Evolutionary conservation across 2,113 vertebrate genomes (phyloP).

Genomic region (Chinchilla lanigera): DNA sequence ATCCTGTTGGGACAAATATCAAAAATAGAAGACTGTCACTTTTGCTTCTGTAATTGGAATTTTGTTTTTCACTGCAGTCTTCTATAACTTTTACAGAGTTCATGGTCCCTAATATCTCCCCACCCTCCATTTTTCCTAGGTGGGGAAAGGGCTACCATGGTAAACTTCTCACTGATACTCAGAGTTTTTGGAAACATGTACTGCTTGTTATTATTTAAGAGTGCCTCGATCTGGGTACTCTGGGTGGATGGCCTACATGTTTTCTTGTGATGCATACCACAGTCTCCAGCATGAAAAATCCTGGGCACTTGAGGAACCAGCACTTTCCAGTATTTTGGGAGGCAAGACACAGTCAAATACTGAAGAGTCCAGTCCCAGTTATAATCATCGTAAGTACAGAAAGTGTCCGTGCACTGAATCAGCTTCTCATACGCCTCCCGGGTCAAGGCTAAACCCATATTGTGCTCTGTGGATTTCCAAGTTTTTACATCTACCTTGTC

Average conservation of each 20-base stretch:
- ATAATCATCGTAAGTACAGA: conserved; percentile 99
- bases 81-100: conserved; percentile 99
- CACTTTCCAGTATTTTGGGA: conserved; percentile 97
- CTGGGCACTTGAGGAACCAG: conserved; percentile 96
- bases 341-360: conserved; percentile 94
- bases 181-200: conserved; percentile 95
- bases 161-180: conserved; percentile 92
- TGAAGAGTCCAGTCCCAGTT: conserved; percentile 99
- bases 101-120: conserved; percentile 99
- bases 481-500: conserved; percentile 96
- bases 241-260: conserved; percentile 93
- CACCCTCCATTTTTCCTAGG: conserved; percentile 98
- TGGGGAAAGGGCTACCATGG: conserved; percentile 92
- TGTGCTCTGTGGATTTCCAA: conserved; percentile 99
- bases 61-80: conserved; percentile 95
- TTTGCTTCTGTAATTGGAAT: conserved; percentile 54
- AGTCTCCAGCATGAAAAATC: conserved; percentile 97
- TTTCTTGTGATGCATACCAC: conserved; percentile 99
- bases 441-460: conserved; percentile 97
- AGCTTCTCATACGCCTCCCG: conserved; percentile 94
- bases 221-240: conserved; percentile 95
- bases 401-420: conserved; percentile 94
- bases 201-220: conserved; percentile 93
- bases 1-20: conserved; percentile 76
- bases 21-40: conserved; percentile 80